Conservation (phyloP, 2,888 invertebrate species). For the Parochlus steinenii region DNA sequence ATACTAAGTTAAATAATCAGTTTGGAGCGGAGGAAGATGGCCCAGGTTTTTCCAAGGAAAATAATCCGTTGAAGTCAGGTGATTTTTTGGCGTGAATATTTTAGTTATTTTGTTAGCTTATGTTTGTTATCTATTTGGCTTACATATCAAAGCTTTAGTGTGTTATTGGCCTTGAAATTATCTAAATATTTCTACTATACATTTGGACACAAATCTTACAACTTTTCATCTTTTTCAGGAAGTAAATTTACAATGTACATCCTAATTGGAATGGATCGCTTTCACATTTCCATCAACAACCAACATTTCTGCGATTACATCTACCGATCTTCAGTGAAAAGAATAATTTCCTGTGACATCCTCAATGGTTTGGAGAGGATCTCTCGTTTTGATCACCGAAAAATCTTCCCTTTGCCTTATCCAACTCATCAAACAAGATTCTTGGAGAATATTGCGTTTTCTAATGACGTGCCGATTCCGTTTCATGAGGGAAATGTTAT, state of each 20-base stretch:
- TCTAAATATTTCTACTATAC: not conserved
- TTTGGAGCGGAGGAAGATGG: conserved; percentile 5
- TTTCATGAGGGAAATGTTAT: conserved; percentile 6
- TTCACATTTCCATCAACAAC: conserved; percentile 8
- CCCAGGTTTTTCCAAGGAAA: conserved; percentile 5
- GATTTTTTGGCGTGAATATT: too few species aligned
- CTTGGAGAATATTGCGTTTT: conserved; percentile 1
- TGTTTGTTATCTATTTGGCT: too few species aligned
- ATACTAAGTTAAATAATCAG: conserved; percentile 6
- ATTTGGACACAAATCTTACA: not conserved
- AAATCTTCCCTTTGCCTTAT: conserved; percentile 9
- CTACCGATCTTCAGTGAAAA: conserved; percentile 8
- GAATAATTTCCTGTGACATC: conserved; percentile 1
- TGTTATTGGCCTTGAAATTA: not conserved
- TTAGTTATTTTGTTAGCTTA: too few species aligned
- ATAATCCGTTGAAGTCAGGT: conserved; percentile 9
- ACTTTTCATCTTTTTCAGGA: not conserved
- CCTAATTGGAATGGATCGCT: conserved; percentile 9
- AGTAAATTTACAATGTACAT: conserved; percentile 5
- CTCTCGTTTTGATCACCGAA: conserved; percentile 9
- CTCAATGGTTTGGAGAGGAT: conserved; percentile 4
- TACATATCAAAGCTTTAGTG: not conserved
- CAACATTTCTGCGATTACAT: conserved; percentile 10
- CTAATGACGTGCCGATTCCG: conserved; percentile 8
- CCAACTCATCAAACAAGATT: conserved; percentile 5